phyloP scores from a whole-genome alignment of 1,140 invertebrate species.

The Anadara kagoshimensis region DNA sequence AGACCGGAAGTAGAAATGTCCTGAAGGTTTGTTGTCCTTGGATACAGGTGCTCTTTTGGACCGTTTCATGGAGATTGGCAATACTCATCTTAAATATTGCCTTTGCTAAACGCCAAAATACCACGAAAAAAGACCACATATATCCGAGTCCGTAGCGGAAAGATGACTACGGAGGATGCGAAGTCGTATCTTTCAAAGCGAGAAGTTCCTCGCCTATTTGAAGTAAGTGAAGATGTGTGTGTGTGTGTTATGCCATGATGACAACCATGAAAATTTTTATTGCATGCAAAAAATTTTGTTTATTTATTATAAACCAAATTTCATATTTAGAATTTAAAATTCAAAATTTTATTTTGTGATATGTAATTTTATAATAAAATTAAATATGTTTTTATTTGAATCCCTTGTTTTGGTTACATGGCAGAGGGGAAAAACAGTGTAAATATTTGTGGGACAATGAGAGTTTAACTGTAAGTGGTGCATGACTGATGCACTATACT shows the following conservation, averaged over 20 bases:
- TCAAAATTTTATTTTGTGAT: too few relatives aligned
- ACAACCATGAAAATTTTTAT: too few relatives aligned
- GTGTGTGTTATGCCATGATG: neutral
- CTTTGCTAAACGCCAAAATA: constrained; percentile 53
- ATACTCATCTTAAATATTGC: neutral
- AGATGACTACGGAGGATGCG: constrained; percentile 72
- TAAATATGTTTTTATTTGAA: too few relatives aligned
- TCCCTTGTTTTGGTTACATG: too few relatives aligned
- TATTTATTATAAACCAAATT: neutral
- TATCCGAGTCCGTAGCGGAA: constrained; percentile 67
- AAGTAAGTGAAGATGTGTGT: constrained; percentile 58
- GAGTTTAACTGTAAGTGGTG: too few relatives aligned
- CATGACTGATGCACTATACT: too few relatives aligned
- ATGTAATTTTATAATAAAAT: too few relatives aligned
- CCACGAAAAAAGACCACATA: constrained; percentile 49
- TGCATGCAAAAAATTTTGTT: neutral
- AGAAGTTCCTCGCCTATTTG: constrained; percentile 73
- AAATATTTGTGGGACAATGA: too few relatives aligned
- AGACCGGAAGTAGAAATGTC: constrained; percentile 38
- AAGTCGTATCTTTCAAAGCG: constrained; percentile 71
- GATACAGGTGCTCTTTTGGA: constrained; percentile 49
- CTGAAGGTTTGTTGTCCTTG: constrained; percentile 61
- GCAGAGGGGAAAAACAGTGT: too few relatives aligned
- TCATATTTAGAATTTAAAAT: neutral
- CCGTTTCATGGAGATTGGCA: neutral